phyloP scores from a whole-genome alignment of 1,140 invertebrate species.

The Agrilus planipennis region DNA sequence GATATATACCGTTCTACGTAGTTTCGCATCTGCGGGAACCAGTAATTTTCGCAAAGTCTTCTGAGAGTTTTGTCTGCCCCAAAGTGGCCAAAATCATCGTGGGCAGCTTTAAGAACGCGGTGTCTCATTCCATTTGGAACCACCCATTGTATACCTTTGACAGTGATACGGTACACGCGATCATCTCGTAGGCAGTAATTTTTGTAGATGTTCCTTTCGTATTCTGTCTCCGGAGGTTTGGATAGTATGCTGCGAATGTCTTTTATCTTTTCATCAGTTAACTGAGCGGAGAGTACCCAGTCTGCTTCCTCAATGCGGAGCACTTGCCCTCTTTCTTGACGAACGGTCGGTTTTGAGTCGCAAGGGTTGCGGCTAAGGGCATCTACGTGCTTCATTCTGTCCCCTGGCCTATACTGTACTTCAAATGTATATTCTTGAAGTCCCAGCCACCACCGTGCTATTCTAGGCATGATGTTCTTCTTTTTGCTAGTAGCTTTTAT shows the following conservation, averaged over 20 bases:
- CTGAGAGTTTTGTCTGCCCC: conserved; percentile 19
- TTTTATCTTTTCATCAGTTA: conserved; percentile 17
- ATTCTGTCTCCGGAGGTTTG: conserved; percentile 7
- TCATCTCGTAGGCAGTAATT: conserved; percentile 9
- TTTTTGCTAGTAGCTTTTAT: conserved; percentile 13
- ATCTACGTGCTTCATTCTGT: neutral
- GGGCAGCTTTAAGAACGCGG: conserved; percentile 14
- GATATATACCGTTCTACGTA: conserved; percentile 18
- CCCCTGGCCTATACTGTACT: conserved; percentile 14
- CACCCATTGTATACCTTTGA: conserved; percentile 15
- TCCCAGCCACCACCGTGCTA: conserved; percentile 19
- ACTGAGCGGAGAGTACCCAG: conserved; percentile 14
- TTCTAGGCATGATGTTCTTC: conserved; percentile 5
- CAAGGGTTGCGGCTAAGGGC: conserved; percentile 5
- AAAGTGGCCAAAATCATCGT: conserved; percentile 19
- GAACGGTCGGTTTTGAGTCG: conserved; percentile 21
- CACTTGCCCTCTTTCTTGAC: conserved; percentile 23
- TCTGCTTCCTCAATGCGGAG: conserved; percentile 16
- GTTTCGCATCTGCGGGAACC: conserved; percentile 23
- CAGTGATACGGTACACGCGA: conserved; percentile 8
- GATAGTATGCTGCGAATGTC: neutral
- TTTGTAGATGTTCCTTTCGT: conserved; percentile 6
- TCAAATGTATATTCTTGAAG: conserved; percentile 15
- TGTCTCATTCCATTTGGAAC: conserved; percentile 20
- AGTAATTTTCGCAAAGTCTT: conserved; percentile 16